Conservation (phyloP, 2,888 invertebrate species). For the Pristionchus japonicus region DNA sequence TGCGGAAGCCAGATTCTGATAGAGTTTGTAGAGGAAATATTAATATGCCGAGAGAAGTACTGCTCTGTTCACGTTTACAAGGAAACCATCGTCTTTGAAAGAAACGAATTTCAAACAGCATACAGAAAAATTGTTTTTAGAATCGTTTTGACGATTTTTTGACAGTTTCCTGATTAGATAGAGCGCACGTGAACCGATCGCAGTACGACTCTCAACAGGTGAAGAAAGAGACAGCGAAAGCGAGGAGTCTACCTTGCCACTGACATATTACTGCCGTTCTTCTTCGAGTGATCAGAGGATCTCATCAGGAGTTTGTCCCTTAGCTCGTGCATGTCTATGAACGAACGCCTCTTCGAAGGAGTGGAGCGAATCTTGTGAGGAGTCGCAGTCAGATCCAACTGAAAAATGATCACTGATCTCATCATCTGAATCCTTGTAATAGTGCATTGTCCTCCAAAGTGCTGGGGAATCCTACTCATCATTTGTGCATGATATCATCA, state of each 20-base stretch:
- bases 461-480: no score
- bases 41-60: neutral
- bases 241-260: constrained; percentile 69
- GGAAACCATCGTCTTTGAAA: no score
- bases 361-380: constrained; percentile 75
- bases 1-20: constrained; percentile 1
- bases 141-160: neutral
- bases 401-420: no score
- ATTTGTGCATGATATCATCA: no score
- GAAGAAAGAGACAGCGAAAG: constrained; percentile 37
- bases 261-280: constrained; percentile 72
- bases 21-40: neutral
- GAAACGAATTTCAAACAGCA: no score
- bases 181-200: neutral
- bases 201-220: constrained; percentile 45
- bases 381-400: constrained; percentile 75
- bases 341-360: constrained; percentile 73
- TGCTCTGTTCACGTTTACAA: neutral
- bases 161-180: neutral
- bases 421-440: no score
- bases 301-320: constrained; percentile 71
- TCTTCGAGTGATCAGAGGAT: constrained; percentile 63
- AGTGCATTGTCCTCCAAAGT: no score
- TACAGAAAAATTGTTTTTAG: no score
- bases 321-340: constrained; percentile 74